These are phyloP conservation scores for Loxodonta africana DNA, from an alignment of 2,113 vertebrate species.

Conservation along the genomic window DNA sequence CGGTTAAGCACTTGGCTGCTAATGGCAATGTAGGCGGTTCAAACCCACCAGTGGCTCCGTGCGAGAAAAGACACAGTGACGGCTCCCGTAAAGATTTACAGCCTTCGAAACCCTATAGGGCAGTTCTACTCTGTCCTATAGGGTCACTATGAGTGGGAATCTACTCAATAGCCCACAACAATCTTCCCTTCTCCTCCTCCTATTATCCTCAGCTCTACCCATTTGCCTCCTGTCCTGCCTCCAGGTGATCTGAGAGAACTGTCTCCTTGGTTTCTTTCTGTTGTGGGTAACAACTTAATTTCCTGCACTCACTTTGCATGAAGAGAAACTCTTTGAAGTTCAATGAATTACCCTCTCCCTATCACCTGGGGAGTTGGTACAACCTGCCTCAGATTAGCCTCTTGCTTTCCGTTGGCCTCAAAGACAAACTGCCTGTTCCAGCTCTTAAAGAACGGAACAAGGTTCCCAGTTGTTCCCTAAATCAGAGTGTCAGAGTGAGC, in stretches of 20 bases:
- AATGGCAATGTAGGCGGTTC: background rate
- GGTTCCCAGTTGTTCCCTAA: background rate
- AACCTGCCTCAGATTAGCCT: slow-evolving; percentile 15
- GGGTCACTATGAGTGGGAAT: background rate
- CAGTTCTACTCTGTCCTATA: background rate
- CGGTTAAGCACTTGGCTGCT: background rate
- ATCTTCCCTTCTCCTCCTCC: background rate
- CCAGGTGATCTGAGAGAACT: slow-evolving; percentile 9
- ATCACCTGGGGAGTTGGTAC: slow-evolving; percentile 8
- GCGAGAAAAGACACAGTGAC: background rate
- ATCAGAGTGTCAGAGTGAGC: background rate
- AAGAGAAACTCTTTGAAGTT: slow-evolving; percentile 46
- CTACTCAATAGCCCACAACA: background rate
- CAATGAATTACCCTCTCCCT: background rate
- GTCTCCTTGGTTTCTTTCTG: background rate
- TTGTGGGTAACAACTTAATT: background rate
- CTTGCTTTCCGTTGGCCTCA: background rate
- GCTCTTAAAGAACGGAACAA: background rate
- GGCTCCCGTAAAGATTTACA: background rate
- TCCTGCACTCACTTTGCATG: background rate
- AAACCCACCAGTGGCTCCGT: background rate
- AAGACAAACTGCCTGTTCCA: background rate
- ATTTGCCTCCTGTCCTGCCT: background rate
- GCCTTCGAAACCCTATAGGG: background rate
- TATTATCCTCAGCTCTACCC: background rate